Base-by-base conservation (phyloP, 37 sponge, comb jelly and placozoan genomes). In the Diacarnus erythraeanus region DNA sequence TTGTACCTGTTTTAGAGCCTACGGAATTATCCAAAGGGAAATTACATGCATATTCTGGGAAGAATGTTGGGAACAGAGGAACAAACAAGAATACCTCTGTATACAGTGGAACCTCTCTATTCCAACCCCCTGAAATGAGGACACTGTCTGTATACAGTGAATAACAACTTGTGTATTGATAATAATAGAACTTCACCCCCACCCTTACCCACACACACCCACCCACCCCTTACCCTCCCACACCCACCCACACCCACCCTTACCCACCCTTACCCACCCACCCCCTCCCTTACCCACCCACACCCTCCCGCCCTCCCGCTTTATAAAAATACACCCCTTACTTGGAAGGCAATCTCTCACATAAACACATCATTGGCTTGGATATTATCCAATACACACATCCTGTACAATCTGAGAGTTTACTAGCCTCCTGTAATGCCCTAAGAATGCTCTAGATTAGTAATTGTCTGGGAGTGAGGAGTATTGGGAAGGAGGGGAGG, bases 1-100 rank as follows among this genome's bases (percentile, higher is more conserved):
- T 58, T 86, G 88, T 25, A 91, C 69, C 44, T 79, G 71, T 27
- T 70, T 78, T 43, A 86, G 47, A n/a, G 75, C 69, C 92, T 91
- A n/a, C n/a, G n/a, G n/a, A n/a, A n/a, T n/a, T n/a, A n/a, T n/a
- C n/a, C n/a, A n/a, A n/a, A n/a, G n/a, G n/a, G n/a, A n/a, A n/a
- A n/a, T n/a, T n/a, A n/a, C n/a, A n/a, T n/a, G n/a, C n/a, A n/a
- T n/a, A n/a, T n/a, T n/a, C n/a, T n/a, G n/a, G n/a, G n/a, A n/a
- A n/a, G n/a, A n/a, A n/a, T n/a, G n/a, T n/a, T n/a, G n/a, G n/a
- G n/a, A n/a, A n/a, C n/a, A n/a, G n/a, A n/a, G n/a, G n/a, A n/a
- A n/a, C n/a, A n/a, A n/a, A n/a, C n/a, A n/a, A n/a, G n/a, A n/a
- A n/a, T n/a, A n/a, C n/a, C n/a, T n/a, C n/a, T n/a, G n/a, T n/a